phyloP scores from a whole-genome alignment of 1,140 invertebrate genomes.

The Tetranychus urticae region DNA sequence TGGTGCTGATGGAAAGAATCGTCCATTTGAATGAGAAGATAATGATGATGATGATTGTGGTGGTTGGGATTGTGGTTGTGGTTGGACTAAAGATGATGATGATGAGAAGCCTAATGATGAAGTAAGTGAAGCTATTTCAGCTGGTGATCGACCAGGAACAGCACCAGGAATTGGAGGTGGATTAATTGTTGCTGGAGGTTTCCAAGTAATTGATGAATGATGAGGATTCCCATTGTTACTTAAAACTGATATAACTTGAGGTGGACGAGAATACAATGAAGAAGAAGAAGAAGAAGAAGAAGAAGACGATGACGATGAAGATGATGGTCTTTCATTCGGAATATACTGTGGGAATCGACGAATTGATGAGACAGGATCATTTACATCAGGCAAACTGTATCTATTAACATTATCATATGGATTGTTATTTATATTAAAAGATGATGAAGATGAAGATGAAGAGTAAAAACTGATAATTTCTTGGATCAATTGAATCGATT shows the following conservation, averaged over 20 bases:
- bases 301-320: not conserved
- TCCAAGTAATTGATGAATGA: conserved; percentile 5
- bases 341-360: not conserved
- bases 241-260: conserved; percentile 7
- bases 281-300: not conserved
- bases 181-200: conserved; percentile 7
- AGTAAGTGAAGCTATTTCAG: not conserved
- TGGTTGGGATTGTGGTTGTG: not conserved
- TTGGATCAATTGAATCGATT: too few relatives aligned
- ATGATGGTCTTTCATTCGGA: not conserved
- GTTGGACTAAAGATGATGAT: not conserved
- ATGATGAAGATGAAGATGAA: too few relatives aligned
- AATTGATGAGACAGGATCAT: not conserved
- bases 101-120: not conserved
- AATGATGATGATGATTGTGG: not conserved
- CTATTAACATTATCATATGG: too few relatives aligned
- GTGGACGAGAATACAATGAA: not conserved
- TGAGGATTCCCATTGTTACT: not conserved
- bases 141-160: not conserved
- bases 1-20: not conserved
- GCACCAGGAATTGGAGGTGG: not conserved
- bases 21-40: too few relatives aligned
- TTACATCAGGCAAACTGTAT: too few relatives aligned
- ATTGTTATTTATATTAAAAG: too few relatives aligned
- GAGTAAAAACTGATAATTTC: too few relatives aligned